A percentile compares a stretch with the other conserved stretches of the same genome.
These are phyloP conservation scores for Sebastes hopkinsi DNA, from an alignment of 2,797 vertebrate genomes.

Conservation along the genomic window DNA sequence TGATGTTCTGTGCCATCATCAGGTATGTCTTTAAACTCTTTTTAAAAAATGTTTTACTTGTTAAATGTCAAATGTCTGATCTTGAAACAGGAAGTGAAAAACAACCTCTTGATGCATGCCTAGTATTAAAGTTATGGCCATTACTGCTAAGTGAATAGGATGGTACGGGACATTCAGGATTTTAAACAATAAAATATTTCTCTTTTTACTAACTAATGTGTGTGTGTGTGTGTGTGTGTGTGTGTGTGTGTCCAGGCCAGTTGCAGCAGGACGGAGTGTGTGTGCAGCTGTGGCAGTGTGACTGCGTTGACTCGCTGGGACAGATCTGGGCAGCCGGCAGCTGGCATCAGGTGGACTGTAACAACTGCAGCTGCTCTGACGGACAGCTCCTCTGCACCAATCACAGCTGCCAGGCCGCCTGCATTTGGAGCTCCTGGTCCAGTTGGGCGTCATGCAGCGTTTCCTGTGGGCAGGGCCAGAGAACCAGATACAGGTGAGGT, in stretches of 20 bases:
- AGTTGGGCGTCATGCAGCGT: constrained; percentile 87
- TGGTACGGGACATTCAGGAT: no score
- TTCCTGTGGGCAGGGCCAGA: constrained; percentile 83
- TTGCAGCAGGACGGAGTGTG: constrained; percentile 86
- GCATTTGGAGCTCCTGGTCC: constrained; percentile 90
- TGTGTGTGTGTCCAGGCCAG: constrained; percentile 71
- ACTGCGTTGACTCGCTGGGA: constrained; percentile 86
- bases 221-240: constrained; percentile 42
- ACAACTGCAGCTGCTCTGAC: constrained; percentile 87
- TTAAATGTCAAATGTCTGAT: no score
- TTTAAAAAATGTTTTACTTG: no score
- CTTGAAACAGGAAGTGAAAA: no score
- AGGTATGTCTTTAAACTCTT: no score
- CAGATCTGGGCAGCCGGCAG: constrained; percentile 88
- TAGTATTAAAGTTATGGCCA: no score
- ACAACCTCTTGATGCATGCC: no score
- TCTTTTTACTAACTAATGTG: background rate
- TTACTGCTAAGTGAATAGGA: no score
- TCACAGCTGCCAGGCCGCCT: constrained; percentile 78
- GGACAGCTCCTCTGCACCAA: constrained; percentile 85
- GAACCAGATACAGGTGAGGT: constrained; percentile 87
- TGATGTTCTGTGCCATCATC: no score
- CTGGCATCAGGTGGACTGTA: constrained; percentile 82
- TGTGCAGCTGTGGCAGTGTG: constrained; percentile 86
- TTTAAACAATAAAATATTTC: no score